phyloP scores from a whole-genome alignment of 2,888 invertebrate species.

The Melanargia galathea region DNA sequence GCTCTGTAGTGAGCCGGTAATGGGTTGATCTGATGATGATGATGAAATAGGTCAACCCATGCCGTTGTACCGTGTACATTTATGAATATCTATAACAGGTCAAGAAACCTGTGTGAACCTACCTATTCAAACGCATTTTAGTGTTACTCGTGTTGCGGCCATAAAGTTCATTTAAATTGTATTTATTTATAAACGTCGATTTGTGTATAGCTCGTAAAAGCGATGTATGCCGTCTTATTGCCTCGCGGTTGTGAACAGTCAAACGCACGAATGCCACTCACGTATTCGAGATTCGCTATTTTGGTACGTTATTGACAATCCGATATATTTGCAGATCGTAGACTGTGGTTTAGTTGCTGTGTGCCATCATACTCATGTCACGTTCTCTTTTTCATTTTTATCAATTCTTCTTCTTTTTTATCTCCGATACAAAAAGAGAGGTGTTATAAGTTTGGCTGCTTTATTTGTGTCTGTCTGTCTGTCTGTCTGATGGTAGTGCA shows the following conservation, averaged over 20 bases:
- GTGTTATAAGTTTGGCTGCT: too few species aligned
- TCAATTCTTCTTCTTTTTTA: too few species aligned
- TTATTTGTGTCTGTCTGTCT: too few species aligned
- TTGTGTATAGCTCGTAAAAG: conserved; percentile 68
- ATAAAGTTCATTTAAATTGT: conserved; percentile 66
- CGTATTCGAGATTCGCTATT: conserved; percentile 51
- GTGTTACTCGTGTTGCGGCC: conserved; percentile 49
- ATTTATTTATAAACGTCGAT: conserved; percentile 73
- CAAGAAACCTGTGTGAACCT: neutral
- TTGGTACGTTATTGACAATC: conserved; percentile 52
- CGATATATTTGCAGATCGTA: conserved; percentile 9
- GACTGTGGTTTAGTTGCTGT: too few species aligned
- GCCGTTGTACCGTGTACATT: too few species aligned
- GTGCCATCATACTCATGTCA: neutral
- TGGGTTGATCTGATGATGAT: too few species aligned
- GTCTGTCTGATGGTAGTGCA: too few species aligned
- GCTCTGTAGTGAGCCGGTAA: too few species aligned
- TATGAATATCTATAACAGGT: neutral
- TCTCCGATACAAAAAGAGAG: too few species aligned
- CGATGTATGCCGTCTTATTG: conserved; percentile 48
- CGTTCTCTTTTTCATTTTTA: neutral
- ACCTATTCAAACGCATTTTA: conserved; percentile 13
- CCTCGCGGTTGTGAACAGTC: conserved; percentile 46
- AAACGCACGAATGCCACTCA: conserved; percentile 57
- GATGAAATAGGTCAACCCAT: too few species aligned